Conservation (phyloP, 2,888 invertebrate genomes). For the Eutolmus rufibarbis region DNA sequence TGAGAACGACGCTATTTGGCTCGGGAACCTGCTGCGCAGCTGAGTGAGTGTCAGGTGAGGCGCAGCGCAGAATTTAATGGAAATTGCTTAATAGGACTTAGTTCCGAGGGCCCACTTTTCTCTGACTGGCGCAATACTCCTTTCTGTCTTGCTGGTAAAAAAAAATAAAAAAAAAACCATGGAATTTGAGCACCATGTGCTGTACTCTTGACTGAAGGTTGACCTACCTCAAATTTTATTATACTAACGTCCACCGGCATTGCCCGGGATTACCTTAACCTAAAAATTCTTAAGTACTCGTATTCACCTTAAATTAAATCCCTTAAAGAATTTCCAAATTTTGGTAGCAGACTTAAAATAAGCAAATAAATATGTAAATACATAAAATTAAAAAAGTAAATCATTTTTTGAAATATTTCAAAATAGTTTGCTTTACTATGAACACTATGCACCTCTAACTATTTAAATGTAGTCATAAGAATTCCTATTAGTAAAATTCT, state of each 20-base stretch:
- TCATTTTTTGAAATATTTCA: too few species aligned
- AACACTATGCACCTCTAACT: too few species aligned
- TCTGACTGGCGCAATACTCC: background rate
- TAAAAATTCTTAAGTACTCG: too few species aligned
- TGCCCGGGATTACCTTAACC: background rate
- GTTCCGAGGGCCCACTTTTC: background rate
- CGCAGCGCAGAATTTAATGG: background rate
- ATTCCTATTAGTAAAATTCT: too few species aligned
- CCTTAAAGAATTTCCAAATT: too few species aligned
- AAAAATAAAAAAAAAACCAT: background rate
- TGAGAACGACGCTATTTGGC: background rate
- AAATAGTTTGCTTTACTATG: too few species aligned
- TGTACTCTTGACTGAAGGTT: background rate
- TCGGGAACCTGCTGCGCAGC: background rate
- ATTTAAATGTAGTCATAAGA: too few species aligned
- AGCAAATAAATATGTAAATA: too few species aligned
- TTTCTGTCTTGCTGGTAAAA: background rate
- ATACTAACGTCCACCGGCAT: too few species aligned
- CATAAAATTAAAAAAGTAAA: too few species aligned
- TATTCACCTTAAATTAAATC: too few species aligned
- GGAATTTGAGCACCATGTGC: background rate
- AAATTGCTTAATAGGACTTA: background rate
- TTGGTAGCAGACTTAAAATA: too few species aligned
- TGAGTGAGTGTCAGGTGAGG: background rate
- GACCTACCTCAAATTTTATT: background rate